Conservation (phyloP, 2,888 invertebrate genomes). For the Halocaridina rubra region DNA sequence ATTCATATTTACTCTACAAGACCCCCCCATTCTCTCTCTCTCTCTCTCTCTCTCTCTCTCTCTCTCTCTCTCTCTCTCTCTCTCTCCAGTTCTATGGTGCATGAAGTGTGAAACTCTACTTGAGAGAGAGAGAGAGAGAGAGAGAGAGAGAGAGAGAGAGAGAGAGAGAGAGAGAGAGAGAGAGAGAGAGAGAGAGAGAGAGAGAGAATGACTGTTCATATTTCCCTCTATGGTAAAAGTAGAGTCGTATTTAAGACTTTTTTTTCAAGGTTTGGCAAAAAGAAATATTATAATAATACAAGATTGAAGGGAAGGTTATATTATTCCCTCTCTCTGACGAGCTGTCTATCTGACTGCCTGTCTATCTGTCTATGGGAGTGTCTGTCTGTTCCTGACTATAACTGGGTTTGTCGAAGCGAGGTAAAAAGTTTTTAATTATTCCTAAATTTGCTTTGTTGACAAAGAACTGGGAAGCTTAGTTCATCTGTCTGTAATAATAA, state of each 20-base stretch:
- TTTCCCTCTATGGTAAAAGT: too few species aligned
- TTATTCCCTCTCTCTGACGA: too few species aligned
- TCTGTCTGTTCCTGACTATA: too few species aligned
- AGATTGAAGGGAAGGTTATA: too few species aligned
- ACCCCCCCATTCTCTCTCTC: neutral
- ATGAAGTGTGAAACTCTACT: neutral
- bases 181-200: slow-evolving; percentile 9
- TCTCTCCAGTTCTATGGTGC: neutral
- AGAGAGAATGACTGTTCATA: neutral
- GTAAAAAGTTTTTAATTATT: too few species aligned
- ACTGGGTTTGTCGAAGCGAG: neutral
- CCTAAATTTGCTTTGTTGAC: too few species aligned
- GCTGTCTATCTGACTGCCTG: too few species aligned
- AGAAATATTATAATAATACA: too few species aligned
- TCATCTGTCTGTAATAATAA: neutral
- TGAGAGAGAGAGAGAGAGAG: neutral
- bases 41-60: neutral
- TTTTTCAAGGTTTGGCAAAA: neutral
- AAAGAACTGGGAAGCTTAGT: neutral
- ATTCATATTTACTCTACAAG: neutral
- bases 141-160: neutral
- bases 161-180: slow-evolving; percentile 23
- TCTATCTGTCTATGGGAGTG: too few species aligned
- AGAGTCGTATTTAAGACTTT: neutral
- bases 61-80: neutral